phyloP scores from a whole-genome alignment of 2,888 invertebrate genomes.

The Cantharis rufa region DNA sequence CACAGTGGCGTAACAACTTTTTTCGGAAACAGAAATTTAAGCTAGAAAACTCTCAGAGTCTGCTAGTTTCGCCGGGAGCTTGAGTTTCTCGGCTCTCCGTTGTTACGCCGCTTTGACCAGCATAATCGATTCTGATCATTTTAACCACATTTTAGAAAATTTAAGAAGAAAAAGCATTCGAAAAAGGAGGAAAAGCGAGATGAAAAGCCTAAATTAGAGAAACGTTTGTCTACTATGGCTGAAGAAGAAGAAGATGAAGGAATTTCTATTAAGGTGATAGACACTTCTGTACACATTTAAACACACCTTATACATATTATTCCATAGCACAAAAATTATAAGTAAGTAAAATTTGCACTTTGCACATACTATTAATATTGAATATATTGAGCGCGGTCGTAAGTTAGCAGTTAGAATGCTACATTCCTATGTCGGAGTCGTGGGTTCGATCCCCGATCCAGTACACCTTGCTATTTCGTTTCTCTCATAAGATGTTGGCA shows the following conservation, averaged over 20 bases:
- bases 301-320: conserved; percentile 15
- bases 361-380: neutral
- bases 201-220: conserved; percentile 54
- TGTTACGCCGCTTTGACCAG: too few relatives aligned
- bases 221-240: conserved; percentile 81
- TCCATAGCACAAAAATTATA: conserved; percentile 4
- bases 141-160: conserved; percentile 43
- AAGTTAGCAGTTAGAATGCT: too few relatives aligned
- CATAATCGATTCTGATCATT: too few relatives aligned
- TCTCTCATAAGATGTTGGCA: too few relatives aligned
- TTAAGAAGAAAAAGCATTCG: conserved; percentile 69
- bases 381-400: too few relatives aligned
- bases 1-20: neutral
- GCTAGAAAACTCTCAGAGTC: too few relatives aligned
- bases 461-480: too few relatives aligned
- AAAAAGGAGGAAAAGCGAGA: conserved; percentile 70
- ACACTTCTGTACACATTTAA: conserved; percentile 36
- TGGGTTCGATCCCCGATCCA: too few relatives aligned
- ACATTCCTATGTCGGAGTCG: too few relatives aligned
- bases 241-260: conserved; percentile 84
- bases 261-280: conserved; percentile 66
- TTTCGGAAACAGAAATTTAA: too few relatives aligned
- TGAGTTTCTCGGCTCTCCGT: too few relatives aligned
- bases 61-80: too few relatives aligned
- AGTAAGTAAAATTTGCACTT: conserved; percentile 9